A percentile compares a stretch with the other conserved stretches of the same genome.
Conservation (phyloP, 1,140 invertebrate genomes). For the Nasonia vitripennis region DNA sequence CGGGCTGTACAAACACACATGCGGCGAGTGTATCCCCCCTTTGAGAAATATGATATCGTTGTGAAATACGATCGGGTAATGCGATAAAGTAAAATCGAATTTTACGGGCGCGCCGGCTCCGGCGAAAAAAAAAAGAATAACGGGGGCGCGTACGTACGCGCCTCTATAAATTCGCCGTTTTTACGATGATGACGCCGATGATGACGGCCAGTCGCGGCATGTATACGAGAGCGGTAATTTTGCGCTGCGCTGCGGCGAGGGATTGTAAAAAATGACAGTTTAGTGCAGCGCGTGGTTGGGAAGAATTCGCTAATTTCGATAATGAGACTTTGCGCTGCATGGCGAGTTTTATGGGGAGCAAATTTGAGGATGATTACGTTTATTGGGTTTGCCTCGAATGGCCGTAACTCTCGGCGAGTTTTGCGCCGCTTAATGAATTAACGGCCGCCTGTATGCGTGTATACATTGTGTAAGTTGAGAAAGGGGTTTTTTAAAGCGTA, state of each 20-base stretch:
- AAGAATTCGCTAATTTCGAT: slow-evolving; percentile 44
- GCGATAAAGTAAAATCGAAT: slow-evolving; percentile 53
- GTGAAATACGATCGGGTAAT: slow-evolving; percentile 51
- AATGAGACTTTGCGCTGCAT: slow-evolving; percentile 12
- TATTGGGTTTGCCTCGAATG: slow-evolving; percentile 25
- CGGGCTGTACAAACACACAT: slow-evolving; percentile 21
- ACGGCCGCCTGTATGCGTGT: not conserved
- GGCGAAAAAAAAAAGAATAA: slow-evolving; percentile 10
- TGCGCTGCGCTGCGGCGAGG: not conserved
- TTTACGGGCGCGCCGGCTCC: slow-evolving; percentile 25
- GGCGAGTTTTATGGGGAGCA: slow-evolving; percentile 7
- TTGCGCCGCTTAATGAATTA: slow-evolving; percentile 37
- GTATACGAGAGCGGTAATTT: not conserved
- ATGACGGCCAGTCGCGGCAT: not conserved
- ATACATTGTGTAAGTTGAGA: no score
- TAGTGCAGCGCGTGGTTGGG: not conserved
- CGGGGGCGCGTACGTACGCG: slow-evolving; percentile 10
- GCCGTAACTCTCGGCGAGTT: slow-evolving; percentile 27
- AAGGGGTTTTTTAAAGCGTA: no score
- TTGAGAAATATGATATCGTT: slow-evolving; percentile 51
- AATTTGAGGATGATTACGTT: slow-evolving; percentile 27
- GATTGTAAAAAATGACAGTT: not conserved
- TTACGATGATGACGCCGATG: slow-evolving; percentile 43
- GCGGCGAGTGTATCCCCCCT: not conserved
- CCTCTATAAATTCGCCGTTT: slow-evolving; percentile 42